phyloP scores from a whole-genome alignment of 2,797 vertebrate genomes.

The Diplodus sargus region DNA sequence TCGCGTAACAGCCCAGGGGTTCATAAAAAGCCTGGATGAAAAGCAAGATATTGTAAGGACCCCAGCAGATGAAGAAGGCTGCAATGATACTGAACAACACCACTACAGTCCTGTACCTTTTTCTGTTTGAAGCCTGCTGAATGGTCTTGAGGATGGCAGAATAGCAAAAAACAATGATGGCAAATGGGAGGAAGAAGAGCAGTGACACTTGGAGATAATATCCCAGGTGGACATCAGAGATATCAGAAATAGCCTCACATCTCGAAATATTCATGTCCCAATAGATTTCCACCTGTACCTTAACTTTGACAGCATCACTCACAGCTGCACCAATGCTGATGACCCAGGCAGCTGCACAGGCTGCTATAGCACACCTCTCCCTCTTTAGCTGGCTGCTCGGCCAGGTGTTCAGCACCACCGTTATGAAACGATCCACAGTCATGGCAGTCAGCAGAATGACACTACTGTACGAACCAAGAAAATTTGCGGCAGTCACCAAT shows the following conservation, averaged over 20 bases:
- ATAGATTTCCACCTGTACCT: rapidly evolving
- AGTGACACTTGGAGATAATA: conserved; percentile 73
- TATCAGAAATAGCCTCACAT: conserved; percentile 28
- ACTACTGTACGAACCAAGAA: conserved; percentile 75
- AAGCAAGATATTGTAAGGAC: conserved; percentile 74
- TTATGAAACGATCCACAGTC: conserved; percentile 80
- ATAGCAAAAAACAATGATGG: conserved; percentile 79
- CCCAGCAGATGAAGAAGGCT: conserved; percentile 82
- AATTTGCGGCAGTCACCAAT: conserved; percentile 53
- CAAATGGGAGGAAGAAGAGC: conserved; percentile 79
- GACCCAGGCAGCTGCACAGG: conserved; percentile 74
- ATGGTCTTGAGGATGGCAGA: conserved; percentile 74
- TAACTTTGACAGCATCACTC: conserved; percentile 49
- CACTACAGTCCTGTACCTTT: conserved; percentile 64
- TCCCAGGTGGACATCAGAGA: rapidly evolving
- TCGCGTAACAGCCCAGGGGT: not conserved
- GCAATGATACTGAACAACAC: conserved; percentile 75
- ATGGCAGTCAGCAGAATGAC: conserved; percentile 80
- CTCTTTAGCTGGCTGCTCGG: conserved; percentile 22
- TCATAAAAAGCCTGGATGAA: conserved; percentile 9
- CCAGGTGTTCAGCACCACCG: conserved; percentile 71
- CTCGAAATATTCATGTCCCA: rapidly evolving
- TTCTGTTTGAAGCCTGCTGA: conserved; percentile 51
- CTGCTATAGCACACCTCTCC: conserved; percentile 33
- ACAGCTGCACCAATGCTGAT: conserved; percentile 68